phyloP scores from a whole-genome alignment of 2,113 vertebrate species.

The Gila orcuttii region DNA sequence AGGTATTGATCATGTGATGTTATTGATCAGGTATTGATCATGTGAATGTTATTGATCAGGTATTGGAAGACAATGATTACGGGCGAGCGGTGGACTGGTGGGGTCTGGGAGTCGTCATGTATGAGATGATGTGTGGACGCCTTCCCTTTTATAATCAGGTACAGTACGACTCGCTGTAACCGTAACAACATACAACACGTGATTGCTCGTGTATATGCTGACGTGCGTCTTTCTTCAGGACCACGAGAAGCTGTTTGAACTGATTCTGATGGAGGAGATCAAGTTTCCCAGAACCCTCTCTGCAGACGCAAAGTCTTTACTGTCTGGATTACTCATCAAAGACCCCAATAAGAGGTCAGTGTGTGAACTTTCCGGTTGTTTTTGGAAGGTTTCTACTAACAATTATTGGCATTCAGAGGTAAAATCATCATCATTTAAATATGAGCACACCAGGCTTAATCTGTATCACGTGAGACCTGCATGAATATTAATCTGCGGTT shows the following conservation, averaged over 20 bases:
- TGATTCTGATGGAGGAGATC: conserved; percentile 82
- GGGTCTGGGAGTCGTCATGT: conserved; percentile 79
- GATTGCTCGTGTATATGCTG: background rate
- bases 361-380: background rate
- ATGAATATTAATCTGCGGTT: background rate
- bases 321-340: conserved; percentile 79
- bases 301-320: conserved; percentile 78
- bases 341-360: conserved; percentile 78
- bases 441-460: background rate
- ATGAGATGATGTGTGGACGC: conserved; percentile 81
- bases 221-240: conserved; percentile 63
- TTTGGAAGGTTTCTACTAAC: background rate
- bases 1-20: conserved; percentile 66
- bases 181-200: background rate
- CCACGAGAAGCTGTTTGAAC: conserved; percentile 80
- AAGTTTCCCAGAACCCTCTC: conserved; percentile 79
- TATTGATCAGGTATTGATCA: too few relatives aligned
- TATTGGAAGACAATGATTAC: conserved; percentile 80
- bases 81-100: conserved; percentile 81
- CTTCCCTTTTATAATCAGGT: conserved; percentile 79
- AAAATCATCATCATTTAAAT: background rate
- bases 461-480: background rate
- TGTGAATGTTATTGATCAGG: conserved; percentile 63
- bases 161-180: background rate
- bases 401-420: too few relatives aligned